Conservation (phyloP, 2,888 invertebrate species). For the Mantis religiosa region DNA sequence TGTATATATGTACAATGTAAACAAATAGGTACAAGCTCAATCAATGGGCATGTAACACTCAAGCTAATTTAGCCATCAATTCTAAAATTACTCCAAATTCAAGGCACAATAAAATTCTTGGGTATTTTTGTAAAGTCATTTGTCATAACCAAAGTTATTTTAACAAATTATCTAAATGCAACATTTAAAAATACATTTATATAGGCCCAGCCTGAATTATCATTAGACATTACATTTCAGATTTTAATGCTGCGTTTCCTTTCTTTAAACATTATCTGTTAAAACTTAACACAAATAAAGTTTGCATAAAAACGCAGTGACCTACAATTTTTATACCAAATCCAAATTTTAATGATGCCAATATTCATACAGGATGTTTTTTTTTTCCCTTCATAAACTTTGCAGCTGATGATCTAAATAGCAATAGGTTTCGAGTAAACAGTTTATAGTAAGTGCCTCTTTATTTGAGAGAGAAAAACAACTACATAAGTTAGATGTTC, state of each 20-base stretch:
- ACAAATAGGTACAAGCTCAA: slow-evolving; percentile 6
- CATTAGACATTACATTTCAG: not conserved
- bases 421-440: too few species aligned
- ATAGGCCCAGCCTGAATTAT: not conserved
- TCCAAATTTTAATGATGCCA: not conserved
- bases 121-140: slow-evolving; percentile 11
- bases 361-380: too few species aligned
- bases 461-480: too few species aligned
- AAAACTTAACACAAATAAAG: not conserved
- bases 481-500: too few species aligned
- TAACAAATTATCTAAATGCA: slow-evolving; percentile 13
- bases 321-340: not conserved
- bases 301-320: not conserved
- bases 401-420: too few species aligned
- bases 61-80: slow-evolving; percentile 10
- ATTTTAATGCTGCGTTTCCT: not conserved
- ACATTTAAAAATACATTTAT: not conserved
- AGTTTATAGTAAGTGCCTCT: too few species aligned
- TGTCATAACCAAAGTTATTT: slow-evolving; percentile 11
- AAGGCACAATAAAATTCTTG: slow-evolving; percentile 17
- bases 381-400: too few species aligned
- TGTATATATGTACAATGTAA: not conserved
- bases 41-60: not conserved
- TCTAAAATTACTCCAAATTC: slow-evolving; percentile 18
- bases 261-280: not conserved